Percentiles rank a stretch among this genome's conserved stretches.
Evolutionary conservation across 2,113 vertebrate genomes (phyloP).

Genomic region (Elgaria multicarinata): DNA sequence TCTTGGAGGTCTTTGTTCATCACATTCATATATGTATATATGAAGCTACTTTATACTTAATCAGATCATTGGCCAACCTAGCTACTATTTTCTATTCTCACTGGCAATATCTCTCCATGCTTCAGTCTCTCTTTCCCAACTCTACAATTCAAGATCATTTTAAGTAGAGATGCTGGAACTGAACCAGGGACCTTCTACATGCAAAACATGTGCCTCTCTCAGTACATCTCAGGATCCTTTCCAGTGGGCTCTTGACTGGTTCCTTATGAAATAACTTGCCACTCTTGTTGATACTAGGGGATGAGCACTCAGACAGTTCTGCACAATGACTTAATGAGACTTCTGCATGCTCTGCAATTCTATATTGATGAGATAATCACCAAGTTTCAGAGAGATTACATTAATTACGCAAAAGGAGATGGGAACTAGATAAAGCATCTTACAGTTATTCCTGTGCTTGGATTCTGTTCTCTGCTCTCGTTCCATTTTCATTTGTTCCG

Average conservation of each 20-base stretch:
- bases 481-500: conserved; percentile 95
- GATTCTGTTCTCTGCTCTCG: conserved; percentile 93
- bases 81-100: not conserved
- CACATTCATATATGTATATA: not conserved
- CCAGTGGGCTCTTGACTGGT: not conserved
- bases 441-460: conserved; percentile 90
- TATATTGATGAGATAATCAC: not conserved
- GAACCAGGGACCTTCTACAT: not conserved
- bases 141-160: not conserved
- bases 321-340: not conserved
- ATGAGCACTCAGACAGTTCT: not conserved
- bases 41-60: not conserved
- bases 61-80: not conserved
- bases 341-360: not conserved
- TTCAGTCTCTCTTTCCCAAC: not conserved
- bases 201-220: not conserved
- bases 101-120: not conserved
- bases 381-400: not conserved
- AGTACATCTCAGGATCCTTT: not conserved
- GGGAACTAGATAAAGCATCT: conserved; percentile 56
- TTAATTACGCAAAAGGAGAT: not conserved
- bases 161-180: not conserved
- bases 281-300: not conserved
- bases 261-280: not conserved
- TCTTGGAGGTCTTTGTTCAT: not conserved